Evolutionary conservation across 1,140 invertebrate species (phyloP), one percentile per base, ranked within the genome.

Genomic region (Ceratina australensis): DNA sequence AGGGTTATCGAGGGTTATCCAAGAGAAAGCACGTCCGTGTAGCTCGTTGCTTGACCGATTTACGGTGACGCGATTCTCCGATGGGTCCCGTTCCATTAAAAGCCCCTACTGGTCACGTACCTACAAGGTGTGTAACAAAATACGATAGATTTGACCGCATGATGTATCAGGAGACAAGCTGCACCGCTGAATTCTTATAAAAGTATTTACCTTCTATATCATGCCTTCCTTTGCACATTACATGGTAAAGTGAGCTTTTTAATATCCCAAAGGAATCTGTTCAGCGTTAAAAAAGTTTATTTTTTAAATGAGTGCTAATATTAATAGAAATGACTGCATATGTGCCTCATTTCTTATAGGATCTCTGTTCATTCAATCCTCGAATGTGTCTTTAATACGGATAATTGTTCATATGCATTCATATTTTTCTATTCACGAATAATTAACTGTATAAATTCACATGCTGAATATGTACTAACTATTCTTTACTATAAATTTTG

Each of bases 1-100:
- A 22, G 50, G 74, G 73, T 76, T 76, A 76, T 76, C 74, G 42
- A 22, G 66, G 75, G 75, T 72, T 78, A 78, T 78, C 75, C 67
- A 78, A 50, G 67, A 71, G 75, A 78, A 78, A 78, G 59, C 75
- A 47, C 22, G 28, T 63, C 50, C 59, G 59, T 72, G 59, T 78
- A 77, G 59, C 74, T 76, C 47, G 64, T 75, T 68, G 56, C 20
- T 49, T 63, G 59, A 72, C 75, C 75, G 75, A 78, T 78, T 78
- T 78, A 78, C 59, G 49, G 49, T 72, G 75, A 71, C 68, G 75
- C 65, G 65, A 26, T 1, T 54, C 67, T 54, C 54, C 33, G 22
- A 15, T 49, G 57, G 49, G 66, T 76, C 65, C 56, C 73, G 75
- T 78, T 64, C 67, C 74, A 33, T 24, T 72, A 22, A 63, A 63